Conservation (phyloP, 2,797 vertebrate species). For the Limnodromus scolopaceus region DNA sequence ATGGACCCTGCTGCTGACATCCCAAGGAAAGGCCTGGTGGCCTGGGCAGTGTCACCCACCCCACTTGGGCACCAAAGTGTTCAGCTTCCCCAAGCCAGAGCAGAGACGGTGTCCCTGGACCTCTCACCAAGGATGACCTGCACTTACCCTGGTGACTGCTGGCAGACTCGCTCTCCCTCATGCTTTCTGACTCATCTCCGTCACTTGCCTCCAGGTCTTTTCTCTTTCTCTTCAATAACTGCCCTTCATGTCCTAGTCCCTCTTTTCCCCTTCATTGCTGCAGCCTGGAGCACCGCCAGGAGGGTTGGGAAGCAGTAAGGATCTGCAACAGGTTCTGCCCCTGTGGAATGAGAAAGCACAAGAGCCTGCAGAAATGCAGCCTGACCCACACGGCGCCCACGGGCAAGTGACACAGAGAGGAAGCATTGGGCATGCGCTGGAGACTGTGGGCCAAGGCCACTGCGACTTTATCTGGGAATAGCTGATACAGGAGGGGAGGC, state of each 20-base stretch:
- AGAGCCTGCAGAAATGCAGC: neutral
- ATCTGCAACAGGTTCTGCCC: neutral
- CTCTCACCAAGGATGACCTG: neutral
- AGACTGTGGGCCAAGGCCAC: neutral
- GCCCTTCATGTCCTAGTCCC: neutral
- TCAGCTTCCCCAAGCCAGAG: neutral
- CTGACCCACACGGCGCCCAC: neutral
- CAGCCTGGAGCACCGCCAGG: rapidly evolving
- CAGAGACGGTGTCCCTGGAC: rapidly evolving
- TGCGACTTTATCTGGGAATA: neutral
- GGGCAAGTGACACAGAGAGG: neutral
- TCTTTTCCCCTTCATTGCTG: neutral
- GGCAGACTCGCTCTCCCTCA: neutral
- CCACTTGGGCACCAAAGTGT: neutral
- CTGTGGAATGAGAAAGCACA: neutral
- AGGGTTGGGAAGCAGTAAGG: neutral
- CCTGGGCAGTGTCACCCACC: rapidly evolving
- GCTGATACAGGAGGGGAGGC: neutral
- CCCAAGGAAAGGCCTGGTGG: neutral
- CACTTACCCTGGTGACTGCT: neutral
- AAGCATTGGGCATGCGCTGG: rapidly evolving
- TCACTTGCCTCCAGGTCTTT: neutral
- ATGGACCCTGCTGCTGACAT: rapidly evolving
- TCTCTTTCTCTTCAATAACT: neutral
- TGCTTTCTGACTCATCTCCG: neutral